These are phyloP conservation scores for Neoniphon sammara DNA, from an alignment of 2,797 vertebrate species.

Conservation along the genomic window DNA sequence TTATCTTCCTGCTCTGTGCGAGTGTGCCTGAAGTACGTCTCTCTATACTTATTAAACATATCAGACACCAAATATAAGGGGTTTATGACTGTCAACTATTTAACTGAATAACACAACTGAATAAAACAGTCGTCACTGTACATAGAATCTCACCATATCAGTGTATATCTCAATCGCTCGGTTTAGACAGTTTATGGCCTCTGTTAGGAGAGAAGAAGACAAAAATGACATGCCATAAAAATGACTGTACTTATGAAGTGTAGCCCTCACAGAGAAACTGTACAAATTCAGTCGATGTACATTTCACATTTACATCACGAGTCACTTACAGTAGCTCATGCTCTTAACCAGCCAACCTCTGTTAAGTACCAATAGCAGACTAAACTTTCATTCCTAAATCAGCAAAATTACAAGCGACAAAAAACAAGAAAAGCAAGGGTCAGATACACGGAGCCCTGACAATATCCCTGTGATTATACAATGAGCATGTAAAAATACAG, in stretches of 20 bases:
- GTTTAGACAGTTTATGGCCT: slow-evolving; percentile 83
- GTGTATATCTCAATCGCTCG: slow-evolving; percentile 90
- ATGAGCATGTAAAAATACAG: neutral
- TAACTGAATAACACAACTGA: neutral
- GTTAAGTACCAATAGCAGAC: neutral
- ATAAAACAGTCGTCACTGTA: neutral
- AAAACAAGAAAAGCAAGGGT: neutral
- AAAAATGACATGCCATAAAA: neutral
- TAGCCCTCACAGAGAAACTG: too few species aligned
- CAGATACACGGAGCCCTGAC: too few species aligned
- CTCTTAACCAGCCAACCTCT: too few species aligned
- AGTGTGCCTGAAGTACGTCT: too few species aligned
- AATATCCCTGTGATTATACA: neutral
- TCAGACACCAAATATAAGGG: neutral
- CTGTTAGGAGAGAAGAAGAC: slow-evolving; percentile 63
- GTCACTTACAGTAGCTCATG: too few species aligned
- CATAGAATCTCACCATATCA: slow-evolving; percentile 83
- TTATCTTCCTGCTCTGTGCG: too few species aligned
- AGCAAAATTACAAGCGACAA: neutral
- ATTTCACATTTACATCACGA: too few species aligned
- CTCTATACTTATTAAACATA: neutral
- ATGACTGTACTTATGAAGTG: too few species aligned
- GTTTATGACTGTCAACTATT: neutral
- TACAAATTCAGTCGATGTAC: too few species aligned
- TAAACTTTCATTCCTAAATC: neutral